Conservation (phyloP, 37 sponge, comb jelly and placozoan species). For the Agelas oroides region DNA sequence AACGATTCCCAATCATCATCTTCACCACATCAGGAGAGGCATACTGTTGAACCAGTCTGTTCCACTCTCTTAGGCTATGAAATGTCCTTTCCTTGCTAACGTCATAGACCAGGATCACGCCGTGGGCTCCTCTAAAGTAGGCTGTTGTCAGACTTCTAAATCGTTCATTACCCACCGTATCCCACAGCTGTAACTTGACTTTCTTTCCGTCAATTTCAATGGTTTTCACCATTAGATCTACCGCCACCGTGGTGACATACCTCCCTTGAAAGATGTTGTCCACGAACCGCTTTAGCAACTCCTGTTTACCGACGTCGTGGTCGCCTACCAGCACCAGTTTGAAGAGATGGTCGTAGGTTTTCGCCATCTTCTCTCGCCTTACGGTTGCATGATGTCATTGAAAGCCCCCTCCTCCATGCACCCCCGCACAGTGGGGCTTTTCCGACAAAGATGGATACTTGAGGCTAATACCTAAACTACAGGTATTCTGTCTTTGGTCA, state of each 20-base stretch:
- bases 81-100: neutral
- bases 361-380: no score
- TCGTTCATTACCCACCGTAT: slow-evolving; percentile 11
- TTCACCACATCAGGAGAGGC: neutral
- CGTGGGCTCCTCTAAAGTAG: slow-evolving; percentile 14
- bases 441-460: no score
- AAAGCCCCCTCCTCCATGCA: no score
- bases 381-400: no score
- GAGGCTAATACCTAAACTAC: no score
- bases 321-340: slow-evolving; percentile 6
- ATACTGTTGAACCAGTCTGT: slow-evolving; percentile 2
- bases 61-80: neutral
- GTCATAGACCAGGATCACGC: slow-evolving; percentile 8
- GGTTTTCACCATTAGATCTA: neutral
- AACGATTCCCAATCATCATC: neutral
- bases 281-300: slow-evolving; percentile 4
- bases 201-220: slow-evolving; percentile 1
- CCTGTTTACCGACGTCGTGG: slow-evolving; percentile 19
- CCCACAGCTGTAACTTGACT: slow-evolving; percentile 15
- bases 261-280: neutral
- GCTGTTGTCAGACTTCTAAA: slow-evolving; percentile 1
- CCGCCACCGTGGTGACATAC: slow-evolving; percentile 7
- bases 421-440: no score
- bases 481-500: no score
- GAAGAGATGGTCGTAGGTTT: neutral